A percentile compares a stretch with the other conserved stretches of the same genome.
phyloP scores from a whole-genome alignment of 2,113 vertebrate species.

The Boulengeromyrus knoepffleri region DNA sequence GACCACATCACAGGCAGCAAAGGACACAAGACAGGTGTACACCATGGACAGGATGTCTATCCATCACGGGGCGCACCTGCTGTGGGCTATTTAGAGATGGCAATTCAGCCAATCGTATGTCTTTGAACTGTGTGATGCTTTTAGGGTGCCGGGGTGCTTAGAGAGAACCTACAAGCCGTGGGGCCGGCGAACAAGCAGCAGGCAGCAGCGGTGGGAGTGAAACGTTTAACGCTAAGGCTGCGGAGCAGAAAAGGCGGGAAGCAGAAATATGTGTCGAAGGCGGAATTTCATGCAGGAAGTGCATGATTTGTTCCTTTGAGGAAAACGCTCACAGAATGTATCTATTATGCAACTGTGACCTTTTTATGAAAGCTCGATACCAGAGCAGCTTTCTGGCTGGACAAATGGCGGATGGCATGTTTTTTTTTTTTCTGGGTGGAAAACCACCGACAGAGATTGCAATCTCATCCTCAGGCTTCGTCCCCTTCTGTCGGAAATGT shows the following conservation, averaged over 20 bases:
- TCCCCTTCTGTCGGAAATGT: not conserved
- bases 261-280: not conserved
- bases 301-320: not conserved
- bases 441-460: not conserved
- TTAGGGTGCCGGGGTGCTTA: not conserved
- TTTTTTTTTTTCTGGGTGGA: not conserved
- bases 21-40: not conserved
- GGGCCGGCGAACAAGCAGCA: not conserved
- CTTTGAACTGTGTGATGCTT: not conserved
- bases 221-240: not conserved
- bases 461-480: not conserved
- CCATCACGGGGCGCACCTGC: not conserved
- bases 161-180: not conserved
- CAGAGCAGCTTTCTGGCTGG: not conserved
- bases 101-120: not conserved
- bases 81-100: not conserved
- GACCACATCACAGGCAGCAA: not conserved
- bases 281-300: not conserved
- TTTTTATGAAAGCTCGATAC: not conserved
- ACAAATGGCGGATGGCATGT: not conserved
- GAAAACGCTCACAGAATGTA: not conserved
- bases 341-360: not conserved
- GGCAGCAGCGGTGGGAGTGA: not conserved
- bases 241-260: not conserved
- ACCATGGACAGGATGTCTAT: not conserved